Conservation (phyloP, 2,113 vertebrate species). For the Stomatorhinus ivindoensis region DNA sequence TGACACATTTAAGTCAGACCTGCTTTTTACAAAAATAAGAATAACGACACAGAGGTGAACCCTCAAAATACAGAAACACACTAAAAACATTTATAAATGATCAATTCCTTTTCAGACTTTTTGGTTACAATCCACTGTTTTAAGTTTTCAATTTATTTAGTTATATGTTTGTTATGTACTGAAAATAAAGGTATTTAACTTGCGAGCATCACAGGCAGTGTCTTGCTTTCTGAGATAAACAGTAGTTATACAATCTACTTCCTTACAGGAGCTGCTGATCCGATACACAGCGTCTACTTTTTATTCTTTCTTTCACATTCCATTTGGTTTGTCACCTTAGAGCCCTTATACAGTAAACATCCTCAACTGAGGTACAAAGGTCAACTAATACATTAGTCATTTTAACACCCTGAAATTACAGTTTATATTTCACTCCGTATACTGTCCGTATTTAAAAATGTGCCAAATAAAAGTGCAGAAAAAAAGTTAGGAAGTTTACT, state of each 20-base stretch:
- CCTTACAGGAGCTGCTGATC: background rate
- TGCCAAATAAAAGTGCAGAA: background rate
- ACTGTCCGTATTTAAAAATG: background rate
- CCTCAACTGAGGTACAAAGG: constrained; percentile 10
- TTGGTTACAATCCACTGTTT: background rate
- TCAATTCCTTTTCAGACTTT: background rate
- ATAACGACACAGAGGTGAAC: background rate
- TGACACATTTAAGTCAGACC: background rate
- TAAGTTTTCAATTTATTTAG: background rate
- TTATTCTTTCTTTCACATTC: background rate
- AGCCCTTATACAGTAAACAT: background rate
- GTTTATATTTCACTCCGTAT: constrained; percentile 8
- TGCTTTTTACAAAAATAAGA: background rate
- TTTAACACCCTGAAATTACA: constrained; percentile 14
- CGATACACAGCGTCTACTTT: background rate
- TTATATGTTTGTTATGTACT: background rate
- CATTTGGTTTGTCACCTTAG: background rate
- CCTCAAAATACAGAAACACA: background rate
- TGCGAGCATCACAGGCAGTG: background rate
- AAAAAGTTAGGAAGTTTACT: background rate
- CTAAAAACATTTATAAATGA: background rate
- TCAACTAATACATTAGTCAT: constrained; percentile 17
- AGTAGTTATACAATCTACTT: background rate
- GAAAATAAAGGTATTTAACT: background rate
- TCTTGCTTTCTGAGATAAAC: background rate